Base-by-base conservation (phyloP, 2,113 vertebrate genomes). In the Acrocephalus arundinaceus region DNA sequence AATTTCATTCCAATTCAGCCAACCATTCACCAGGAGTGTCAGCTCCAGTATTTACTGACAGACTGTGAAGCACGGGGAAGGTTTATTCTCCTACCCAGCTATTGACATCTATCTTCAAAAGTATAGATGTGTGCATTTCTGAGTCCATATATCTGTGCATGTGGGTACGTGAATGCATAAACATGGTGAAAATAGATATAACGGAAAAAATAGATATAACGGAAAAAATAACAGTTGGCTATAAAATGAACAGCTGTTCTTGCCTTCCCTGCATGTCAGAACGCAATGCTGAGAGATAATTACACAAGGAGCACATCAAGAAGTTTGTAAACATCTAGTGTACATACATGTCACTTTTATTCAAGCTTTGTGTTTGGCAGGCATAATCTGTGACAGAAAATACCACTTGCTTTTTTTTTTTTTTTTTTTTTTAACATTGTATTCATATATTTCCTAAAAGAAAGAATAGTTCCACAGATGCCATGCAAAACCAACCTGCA, bases 241-340 rank as follows among this genome's bases (percentile, higher is more conserved):
- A 18, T 59, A 57, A 91, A 92, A 27, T 24, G 30, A 93, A 84
- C 87, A 78, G 57, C 73, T 96, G 89, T 89, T 94, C 66, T 68
- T 1, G 1, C n/a, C 49, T 90, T 94, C 49, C 12, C 35, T 73
- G 49, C 41, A 5, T 91, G 73, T 94, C 85, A 87, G 71, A 87
- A 82, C 31, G 15, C 20, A 70, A 19, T 71, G 41, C 25, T 91
- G 80, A 89, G 79, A 95, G 79, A 95, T 84, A 89, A 94, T 90
- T 94, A 82, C 68, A 82, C 49, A 92, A 84, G 65, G 49, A 94
- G 89, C 22, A 82, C 41, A 71, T 74, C 57, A 85, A 95, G 72
- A 94, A 90, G 82, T 92, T 90, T 1, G 2, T 95, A 94, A 97
- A 94, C 92, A 87, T 89, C 94, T 74, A 87, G 71, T 59, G 33